Evolutionary conservation across 2,888 invertebrate species (phyloP), one percentile per base, ranked within the genome.

Genomic region (Cantharis rufa): DNA sequence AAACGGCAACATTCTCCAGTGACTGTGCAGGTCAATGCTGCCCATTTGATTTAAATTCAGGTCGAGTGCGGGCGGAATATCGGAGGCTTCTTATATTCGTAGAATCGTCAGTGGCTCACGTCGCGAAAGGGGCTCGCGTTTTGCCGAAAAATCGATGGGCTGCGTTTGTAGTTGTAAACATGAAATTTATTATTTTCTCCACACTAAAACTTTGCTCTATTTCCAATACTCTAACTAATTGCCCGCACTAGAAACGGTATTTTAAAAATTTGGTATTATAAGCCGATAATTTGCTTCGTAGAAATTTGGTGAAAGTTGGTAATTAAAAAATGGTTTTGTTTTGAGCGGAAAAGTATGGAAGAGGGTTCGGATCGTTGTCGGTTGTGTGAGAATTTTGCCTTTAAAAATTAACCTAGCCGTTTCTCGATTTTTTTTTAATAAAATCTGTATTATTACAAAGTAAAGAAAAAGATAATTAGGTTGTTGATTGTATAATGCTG

Each of bases 41-140:
- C 80, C 82, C 80, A 80, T 76, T 82, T 82, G 82, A 83, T 85
- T 84, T 83, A 83, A 84, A 85, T 85, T 84, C 85, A 82, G 83
- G 83, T 80, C 79, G 84, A 83, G 84, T 84, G 84, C 84, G 83
- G 84, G 84, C 84, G 82, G 83, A 80, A 82, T 82, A 83, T 81
- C 76, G 74, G 61, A 78, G 64, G 76, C 70, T 66, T 73, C 63
- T 48, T 63, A 70, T 66, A 68, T 78, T 76, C 76, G 78, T 32
- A 72, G 76, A 78, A 78, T 71, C 72, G 69, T 16, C 78, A 78
- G 78, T 76, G 78, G 75, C 78, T 78, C 69, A 78, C 76, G 78
- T 76, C 32, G 62, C 48, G 5, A 69, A 63, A 61, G 74, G 78
- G 74, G 48, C 76, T 74, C 78, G 74, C 72, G 72, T 64, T 77